Evolutionary conservation across 2,888 invertebrate genomes (phyloP), one percentile per base, ranked within the genome.

Genomic region (Dasypolia templi): DNA sequence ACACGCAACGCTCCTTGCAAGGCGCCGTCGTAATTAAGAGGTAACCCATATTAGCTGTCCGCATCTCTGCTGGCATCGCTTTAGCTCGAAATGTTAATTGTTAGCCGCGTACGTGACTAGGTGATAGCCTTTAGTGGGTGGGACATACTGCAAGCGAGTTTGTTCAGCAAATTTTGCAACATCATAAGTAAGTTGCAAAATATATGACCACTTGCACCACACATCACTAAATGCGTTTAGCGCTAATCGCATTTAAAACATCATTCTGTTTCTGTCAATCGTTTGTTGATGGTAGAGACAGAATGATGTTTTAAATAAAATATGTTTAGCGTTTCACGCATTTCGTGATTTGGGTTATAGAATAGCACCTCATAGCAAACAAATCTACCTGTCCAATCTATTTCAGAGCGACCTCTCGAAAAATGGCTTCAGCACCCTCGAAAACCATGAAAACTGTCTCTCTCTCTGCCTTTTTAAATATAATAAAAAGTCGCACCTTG

Each of bases 41-140:
- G 79, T 86, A 75, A 78, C 73, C 89, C 87, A 88, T 89, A 88
- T 88, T 88, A 84, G 89, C 74, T 59, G 82, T 32, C 46, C 68
- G 74, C 85, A 88, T 89, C 89, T 80, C 75, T 51, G 67, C 69
- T 66, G 87, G 86, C 86, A 87, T 87, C 82, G 78, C 75, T 85
- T 58, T 26, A 73, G 74, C 82, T 82, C 64, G 76, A 83, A 86
- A 87, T 88, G 87, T 88, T 89, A 89, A 88, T 88, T 88, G 87
- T 89, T 78, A 75, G 75, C 71, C 69, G 79, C 78, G 65, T 82
- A 83, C 89, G 85, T 85, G 89, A 77, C 77, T 83, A 71, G 64
- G 55, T 44, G 83, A 88, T 87, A 87, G 86, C 87, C 84, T 88
- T 85, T 81, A 72, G 55, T 39, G 17, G 14, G 9, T 5, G 12